Evolutionary conservation across 1,140 invertebrate species (phyloP), one percentile per base, ranked within the genome.

Genomic region (Mamestra configurata): DNA sequence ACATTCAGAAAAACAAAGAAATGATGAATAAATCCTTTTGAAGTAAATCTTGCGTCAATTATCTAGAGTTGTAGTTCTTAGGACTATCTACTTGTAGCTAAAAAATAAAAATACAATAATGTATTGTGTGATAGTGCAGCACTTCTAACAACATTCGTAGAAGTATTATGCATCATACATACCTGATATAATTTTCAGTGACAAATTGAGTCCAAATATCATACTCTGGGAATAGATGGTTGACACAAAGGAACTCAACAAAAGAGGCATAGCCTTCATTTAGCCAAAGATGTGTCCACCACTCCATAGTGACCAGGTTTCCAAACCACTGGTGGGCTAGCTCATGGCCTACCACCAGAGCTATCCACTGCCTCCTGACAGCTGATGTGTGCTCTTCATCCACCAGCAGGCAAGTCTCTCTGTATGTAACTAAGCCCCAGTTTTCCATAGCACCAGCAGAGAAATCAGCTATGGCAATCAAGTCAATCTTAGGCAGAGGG

Each of bases 361-460:
- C 98, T 82, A 99, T 98, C 94, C 97, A 97, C 87, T 99, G 98
- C 86, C 98, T 98, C 57, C 97, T 96, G 27, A 97, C 96, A 4
- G 98, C 96, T 27, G 98, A 98, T 0, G 98, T 98, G 87, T 98
- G 98, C 82, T 98, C 95, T 3, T 97, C 96, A 95, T 98, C 98
- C 1, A 98, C 97, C 5, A 99, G 93, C 0, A 98, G 95, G 87
- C 97, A 98, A 2, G 97, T 97, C 92, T 98, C 98, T 72, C 98
- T 96, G 80, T 96, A 96, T 76, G 96, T 96, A 11, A 96, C 96
- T 31, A 96, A 83, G 20, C 98, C 98, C 99, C 98, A 99, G 94
- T 99, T 99, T 94, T 99, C 99, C 98, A 99, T 99, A 51, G 98
- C 98, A 80, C 98, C 98, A 43, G 97, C 96, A 40, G 97, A 97